Evolutionary conservation across 2,888 invertebrate genomes (phyloP).

Genomic region (Epistrophe grossulariae): DNA sequence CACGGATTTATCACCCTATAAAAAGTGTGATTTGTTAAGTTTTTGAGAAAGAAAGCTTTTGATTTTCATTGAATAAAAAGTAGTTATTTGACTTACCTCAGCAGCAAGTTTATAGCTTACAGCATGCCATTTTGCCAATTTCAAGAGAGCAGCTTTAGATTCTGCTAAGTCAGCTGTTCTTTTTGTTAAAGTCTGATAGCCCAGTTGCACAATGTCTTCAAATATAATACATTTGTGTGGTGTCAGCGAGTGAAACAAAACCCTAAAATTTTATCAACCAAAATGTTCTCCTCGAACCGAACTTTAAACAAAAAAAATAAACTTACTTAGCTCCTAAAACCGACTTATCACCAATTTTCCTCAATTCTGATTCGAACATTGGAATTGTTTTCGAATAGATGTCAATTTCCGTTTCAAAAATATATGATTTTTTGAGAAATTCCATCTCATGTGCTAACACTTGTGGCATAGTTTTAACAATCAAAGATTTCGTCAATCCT

Average conservation of each 20-base stretch:
- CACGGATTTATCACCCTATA: slow-evolving; percentile 24
- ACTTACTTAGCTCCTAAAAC: slow-evolving; percentile 38
- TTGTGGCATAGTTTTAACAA: slow-evolving; percentile 37
- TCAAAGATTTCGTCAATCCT: background rate
- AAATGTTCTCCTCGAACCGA: background rate
- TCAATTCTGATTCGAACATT: slow-evolving; percentile 46
- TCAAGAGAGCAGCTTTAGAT: slow-evolving; percentile 71
- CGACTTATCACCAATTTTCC: slow-evolving; percentile 42
- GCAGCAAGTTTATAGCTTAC: slow-evolving; percentile 70
- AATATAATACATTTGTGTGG: slow-evolving; percentile 73
- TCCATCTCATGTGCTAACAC: slow-evolving; percentile 34
- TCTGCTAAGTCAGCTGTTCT: slow-evolving; percentile 40
- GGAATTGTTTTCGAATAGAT: slow-evolving; percentile 57
- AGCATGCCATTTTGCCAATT: slow-evolving; percentile 78
- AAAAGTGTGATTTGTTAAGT: background rate
- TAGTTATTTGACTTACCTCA: too few relatives aligned
- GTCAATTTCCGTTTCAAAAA: slow-evolving; percentile 55
- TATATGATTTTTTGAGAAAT: slow-evolving; percentile 20
- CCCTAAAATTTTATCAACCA: slow-evolving; percentile 6
- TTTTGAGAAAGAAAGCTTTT: background rate
- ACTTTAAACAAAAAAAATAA: background rate
- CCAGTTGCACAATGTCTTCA: slow-evolving; percentile 34
- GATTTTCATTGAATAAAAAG: too few relatives aligned
- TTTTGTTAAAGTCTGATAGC: slow-evolving; percentile 15
- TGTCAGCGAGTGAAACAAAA: slow-evolving; percentile 28